phyloP scores from a whole-genome alignment of 1,140 invertebrate genomes.

The Drosophila subpulchrella region DNA sequence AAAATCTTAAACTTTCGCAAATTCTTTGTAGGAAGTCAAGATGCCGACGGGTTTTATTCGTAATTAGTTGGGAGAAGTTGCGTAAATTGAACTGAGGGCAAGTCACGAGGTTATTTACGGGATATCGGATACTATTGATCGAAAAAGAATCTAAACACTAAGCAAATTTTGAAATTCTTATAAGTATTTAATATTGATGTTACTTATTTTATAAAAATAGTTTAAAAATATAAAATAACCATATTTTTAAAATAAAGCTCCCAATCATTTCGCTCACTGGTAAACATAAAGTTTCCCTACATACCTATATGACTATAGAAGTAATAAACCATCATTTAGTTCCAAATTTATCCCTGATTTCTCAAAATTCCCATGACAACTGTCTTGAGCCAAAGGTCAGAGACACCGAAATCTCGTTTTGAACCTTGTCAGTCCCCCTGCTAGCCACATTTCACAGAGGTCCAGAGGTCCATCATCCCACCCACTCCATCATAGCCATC shows the following conservation, averaged over 20 bases:
- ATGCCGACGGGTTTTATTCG: conserved; percentile 1
- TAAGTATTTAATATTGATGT: no score
- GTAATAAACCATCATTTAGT: neutral
- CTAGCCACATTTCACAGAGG: conserved; percentile 17
- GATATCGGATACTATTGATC: neutral
- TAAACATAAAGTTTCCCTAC: no score
- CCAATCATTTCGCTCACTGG: no score
- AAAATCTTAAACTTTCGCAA: conserved; percentile 44
- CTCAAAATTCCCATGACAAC: neutral
- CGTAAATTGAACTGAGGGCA: neutral
- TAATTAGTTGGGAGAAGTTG: conserved; percentile 31
- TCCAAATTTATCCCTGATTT: neutral
- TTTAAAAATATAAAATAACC: no score
- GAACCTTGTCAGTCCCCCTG: conserved; percentile 4
- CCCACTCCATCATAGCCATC: neutral
- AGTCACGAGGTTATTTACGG: neutral
- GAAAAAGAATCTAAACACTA: neutral
- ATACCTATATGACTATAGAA: neutral
- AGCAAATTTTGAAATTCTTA: no score
- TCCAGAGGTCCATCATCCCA: conserved; percentile 8
- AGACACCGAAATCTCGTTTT: conserved; percentile 11
- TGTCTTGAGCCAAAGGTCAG: neutral
- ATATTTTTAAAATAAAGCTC: no score
- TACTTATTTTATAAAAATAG: no score
- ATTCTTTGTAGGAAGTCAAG: conserved; percentile 25